phyloP scores from a whole-genome alignment of 2,113 vertebrate genomes.

The Pao palembangensis region DNA sequence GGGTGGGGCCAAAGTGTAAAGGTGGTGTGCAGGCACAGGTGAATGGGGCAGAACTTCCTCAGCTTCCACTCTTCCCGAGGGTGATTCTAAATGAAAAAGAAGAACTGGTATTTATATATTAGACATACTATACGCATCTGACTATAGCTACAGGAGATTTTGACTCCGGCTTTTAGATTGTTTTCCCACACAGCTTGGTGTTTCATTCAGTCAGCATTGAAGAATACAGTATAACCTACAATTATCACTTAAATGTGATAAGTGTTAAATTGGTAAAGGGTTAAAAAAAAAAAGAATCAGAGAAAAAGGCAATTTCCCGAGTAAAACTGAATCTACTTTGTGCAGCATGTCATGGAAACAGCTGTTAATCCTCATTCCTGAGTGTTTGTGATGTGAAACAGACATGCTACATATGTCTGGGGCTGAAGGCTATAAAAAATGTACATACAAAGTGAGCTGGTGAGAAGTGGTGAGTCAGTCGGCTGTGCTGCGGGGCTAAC shows the following conservation, averaged over 20 bases:
- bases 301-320: conserved; percentile 39
- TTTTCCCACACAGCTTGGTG: conserved; percentile 1
- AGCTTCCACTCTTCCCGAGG: conserved; percentile 63
- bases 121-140: not conserved
- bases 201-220: conserved; percentile 25
- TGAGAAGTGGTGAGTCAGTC: conserved; percentile 58
- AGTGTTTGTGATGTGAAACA: conserved; percentile 56
- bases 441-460: conserved; percentile 27
- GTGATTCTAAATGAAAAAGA: conserved; percentile 41
- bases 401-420: conserved; percentile 65
- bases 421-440: conserved; percentile 31
- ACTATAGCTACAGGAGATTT: conserved; percentile 2
- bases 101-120: too few relatives aligned
- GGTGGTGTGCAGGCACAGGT: conserved; percentile 55
- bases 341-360: conserved; percentile 60
- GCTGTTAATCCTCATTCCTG: conserved; percentile 63
- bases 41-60: conserved; percentile 49
- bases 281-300: conserved; percentile 2
- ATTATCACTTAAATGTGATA: conserved; percentile 31
- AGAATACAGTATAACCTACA: too few relatives aligned
- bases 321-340: conserved; percentile 63
- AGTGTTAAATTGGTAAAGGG: conserved; percentile 13
- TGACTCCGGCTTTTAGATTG: not conserved
- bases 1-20: conserved; percentile 30
- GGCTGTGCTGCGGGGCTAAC: conserved; percentile 55